phyloP scores from a whole-genome alignment of 2,113 vertebrate species.

The Diadophis punctatus region DNA sequence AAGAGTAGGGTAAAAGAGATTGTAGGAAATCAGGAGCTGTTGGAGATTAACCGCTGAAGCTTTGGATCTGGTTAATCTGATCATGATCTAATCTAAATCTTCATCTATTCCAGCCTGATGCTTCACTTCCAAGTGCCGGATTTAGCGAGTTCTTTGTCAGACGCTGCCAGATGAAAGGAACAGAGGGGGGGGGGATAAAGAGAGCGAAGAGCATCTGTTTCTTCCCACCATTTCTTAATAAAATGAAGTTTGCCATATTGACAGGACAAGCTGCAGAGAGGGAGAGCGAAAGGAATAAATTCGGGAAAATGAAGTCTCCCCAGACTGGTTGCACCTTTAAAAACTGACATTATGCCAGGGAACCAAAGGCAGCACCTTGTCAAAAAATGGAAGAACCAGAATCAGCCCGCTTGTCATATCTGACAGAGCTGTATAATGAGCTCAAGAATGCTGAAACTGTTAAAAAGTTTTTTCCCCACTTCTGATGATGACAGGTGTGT shows the following conservation, averaged over 20 bases:
- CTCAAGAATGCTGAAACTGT: conserved; percentile 71
- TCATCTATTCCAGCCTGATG: too few species aligned
- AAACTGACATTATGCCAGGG: conserved; percentile 69
- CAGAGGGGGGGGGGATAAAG: background rate
- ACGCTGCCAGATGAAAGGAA: background rate
- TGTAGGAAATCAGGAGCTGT: too few species aligned
- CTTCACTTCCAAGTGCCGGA: background rate
- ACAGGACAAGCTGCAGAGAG: conserved; percentile 55
- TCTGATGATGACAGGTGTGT: conserved; percentile 65
- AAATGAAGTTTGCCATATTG: conserved; percentile 50
- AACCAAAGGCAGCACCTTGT: conserved; percentile 71
- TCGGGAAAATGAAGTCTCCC: conserved; percentile 66
- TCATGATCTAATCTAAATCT: background rate
- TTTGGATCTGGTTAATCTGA: background rate
- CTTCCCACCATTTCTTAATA: background rate
- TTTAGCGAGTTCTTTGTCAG: background rate
- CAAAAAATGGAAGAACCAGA: conserved; percentile 72
- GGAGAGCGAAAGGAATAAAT: background rate
- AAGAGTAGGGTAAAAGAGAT: background rate
- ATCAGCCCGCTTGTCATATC: conserved; percentile 73
- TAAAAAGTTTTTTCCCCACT: conserved; percentile 58
- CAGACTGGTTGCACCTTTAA: conserved; percentile 68
- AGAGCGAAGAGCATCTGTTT: background rate
- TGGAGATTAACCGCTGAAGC: too few species aligned
- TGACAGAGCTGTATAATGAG: conserved; percentile 76